Evolutionary conservation across 2,797 vertebrate genomes (phyloP), one percentile per base, ranked within the genome.

Genomic region (Nannoperca australis): DNA sequence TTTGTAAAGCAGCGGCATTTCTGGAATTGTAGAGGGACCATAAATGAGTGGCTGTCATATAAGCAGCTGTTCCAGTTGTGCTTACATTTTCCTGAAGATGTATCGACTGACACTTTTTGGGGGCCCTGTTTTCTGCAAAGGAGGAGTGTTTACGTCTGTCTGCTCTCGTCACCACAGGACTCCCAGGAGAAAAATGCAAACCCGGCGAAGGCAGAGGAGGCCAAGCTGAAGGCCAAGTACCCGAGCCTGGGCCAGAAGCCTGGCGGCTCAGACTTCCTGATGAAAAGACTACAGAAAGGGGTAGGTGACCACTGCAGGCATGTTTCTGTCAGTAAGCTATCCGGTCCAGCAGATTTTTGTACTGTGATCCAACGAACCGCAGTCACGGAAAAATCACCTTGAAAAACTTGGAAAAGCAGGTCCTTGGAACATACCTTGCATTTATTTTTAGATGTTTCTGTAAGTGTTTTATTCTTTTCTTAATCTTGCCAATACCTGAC

Each of bases 261-360:
- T 0, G 97, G 98, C 1, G 97, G 97, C 38, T 98, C 98, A 0
- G 97, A 98, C 90, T 99, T 99, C 91, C 95, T 99, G 78, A 99
- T 99, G 98, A 99, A 99, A 93, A 96, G 97, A 86, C 95, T 99
- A 92, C 97, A 98, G 93, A 98, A 97, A 94, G 97, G 97, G 95
- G 97, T 98, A 94, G 0, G 94, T 82, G 56, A 34, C 59, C 18
- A 4, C 17, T 9, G 9, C 18, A 42, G 38, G 2, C 49, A 3
- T n/a, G 3, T 66, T 47, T 71, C 18, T 42, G 27, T 22, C 30
- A 47, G 47, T 6, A 27, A 27, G 59, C 36, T 45, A 9, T 30
- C 5, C 45, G 13, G 13, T 47, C 5, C n/a, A 20, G 61, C 20
- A 14, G 49, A 42, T 63, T 4, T 47, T 20, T 59, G 22, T 32